These are phyloP conservation scores for Notothenia rossii DNA, from an alignment of 2,113 vertebrate species.

Conservation along the genomic window DNA sequence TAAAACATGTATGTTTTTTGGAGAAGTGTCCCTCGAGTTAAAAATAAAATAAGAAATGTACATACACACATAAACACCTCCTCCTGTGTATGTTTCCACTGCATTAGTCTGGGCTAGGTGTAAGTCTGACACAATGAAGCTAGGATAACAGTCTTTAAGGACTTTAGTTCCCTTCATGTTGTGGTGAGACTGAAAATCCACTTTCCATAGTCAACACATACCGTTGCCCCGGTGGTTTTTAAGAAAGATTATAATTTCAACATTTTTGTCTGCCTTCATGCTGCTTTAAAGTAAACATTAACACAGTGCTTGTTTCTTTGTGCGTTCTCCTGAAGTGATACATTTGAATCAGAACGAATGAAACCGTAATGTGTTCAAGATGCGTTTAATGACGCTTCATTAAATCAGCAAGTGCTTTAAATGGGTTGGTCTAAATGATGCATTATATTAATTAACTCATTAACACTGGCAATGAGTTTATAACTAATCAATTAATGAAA, in stretches of 20 bases:
- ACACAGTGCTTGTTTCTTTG: not conserved
- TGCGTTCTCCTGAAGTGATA: not conserved
- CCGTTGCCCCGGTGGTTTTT: constrained; percentile 12
- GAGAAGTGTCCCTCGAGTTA: not conserved
- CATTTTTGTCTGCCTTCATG: not conserved
- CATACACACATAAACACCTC: constrained; percentile 28
- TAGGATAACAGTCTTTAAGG: constrained; percentile 33
- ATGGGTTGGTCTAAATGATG: not conserved
- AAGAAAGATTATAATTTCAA: not conserved
- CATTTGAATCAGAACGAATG: not conserved
- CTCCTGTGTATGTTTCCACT: constrained; percentile 34
- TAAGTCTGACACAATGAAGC: constrained; percentile 40
- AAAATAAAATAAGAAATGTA: constrained; percentile 2
- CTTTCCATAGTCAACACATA: constrained; percentile 37
- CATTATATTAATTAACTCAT: not conserved
- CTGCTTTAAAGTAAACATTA: not conserved
- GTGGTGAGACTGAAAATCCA: constrained; percentile 35
- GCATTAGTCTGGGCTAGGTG: constrained; percentile 27
- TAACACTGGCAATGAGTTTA: not conserved
- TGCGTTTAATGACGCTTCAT: not conserved
- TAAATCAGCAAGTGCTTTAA: not conserved
- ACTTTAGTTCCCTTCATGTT: constrained; percentile 44
- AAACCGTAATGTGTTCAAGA: not conserved
- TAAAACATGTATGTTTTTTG: constrained; percentile 21
- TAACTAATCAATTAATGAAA: too few relatives aligned